Evolutionary conservation across 2,888 invertebrate genomes (phyloP).

Genomic region (Dynastes hyllus): DNA sequence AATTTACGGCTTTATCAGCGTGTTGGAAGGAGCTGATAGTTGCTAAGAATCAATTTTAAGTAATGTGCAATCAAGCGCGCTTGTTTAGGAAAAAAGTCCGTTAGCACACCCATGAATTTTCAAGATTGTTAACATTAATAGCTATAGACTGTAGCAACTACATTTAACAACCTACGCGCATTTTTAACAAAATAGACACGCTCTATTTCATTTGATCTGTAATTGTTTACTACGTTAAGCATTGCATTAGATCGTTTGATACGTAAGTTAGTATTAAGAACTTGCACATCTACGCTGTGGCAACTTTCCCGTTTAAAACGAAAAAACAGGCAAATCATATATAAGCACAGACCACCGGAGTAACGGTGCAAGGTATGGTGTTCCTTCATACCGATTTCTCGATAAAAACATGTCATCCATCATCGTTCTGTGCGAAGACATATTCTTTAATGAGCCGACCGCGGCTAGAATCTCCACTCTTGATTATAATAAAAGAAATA

Average conservation of each 20-base stretch:
- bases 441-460: slow-evolving; percentile 70
- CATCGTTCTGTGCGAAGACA: slow-evolving; percentile 68
- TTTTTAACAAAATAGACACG: slow-evolving; percentile 21
- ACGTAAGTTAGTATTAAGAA: slow-evolving; percentile 6
- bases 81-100: background rate
- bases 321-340: slow-evolving; percentile 50
- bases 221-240: slow-evolving; percentile 14
- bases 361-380: slow-evolving; percentile 64
- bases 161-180: slow-evolving; percentile 3
- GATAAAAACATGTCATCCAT: slow-evolving; percentile 70
- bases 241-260: slow-evolving; percentile 15
- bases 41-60: too few species aligned
- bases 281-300: background rate
- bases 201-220: slow-evolving; percentile 24
- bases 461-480: slow-evolving; percentile 61
- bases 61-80: too few species aligned
- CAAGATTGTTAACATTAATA: slow-evolving; percentile 18
- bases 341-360: slow-evolving; percentile 62
- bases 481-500: slow-evolving; percentile 52
- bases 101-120: slow-evolving; percentile 24
- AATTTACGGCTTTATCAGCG: too few species aligned
- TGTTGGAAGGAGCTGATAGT: too few species aligned
- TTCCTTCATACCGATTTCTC: slow-evolving; percentile 65
- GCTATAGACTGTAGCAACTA: background rate
- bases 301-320: slow-evolving; percentile 16